phyloP scores from a whole-genome alignment of 2,888 invertebrate species.

The Brachyopa scutellaris region DNA sequence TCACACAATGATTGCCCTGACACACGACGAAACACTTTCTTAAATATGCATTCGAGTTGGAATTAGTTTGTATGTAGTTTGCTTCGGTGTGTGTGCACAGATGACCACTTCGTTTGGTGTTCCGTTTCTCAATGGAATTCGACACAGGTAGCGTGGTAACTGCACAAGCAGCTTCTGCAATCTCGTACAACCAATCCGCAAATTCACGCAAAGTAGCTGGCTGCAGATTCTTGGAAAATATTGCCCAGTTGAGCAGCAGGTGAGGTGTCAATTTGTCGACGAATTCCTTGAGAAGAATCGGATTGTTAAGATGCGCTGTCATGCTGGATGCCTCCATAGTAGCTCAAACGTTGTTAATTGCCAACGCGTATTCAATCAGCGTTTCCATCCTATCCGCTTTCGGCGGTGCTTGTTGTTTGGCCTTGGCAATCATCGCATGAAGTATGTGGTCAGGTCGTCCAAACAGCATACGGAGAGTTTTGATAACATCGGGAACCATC shows the following conservation, averaged over 20 bases:
- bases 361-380: no score
- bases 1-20: no score
- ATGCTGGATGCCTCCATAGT: constrained; percentile 5
- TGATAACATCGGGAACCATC: constrained; percentile 20
- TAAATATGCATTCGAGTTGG: no score
- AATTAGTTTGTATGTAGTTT: no score
- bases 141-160: neutral
- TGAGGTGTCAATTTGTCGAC: neutral
- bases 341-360: constrained; percentile 12
- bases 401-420: neutral
- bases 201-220: neutral
- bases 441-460: constrained; percentile 2
- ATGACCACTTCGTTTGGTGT: neutral
- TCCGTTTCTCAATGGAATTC: neutral
- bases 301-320: constrained; percentile 6
- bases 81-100: neutral
- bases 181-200: constrained; percentile 3
- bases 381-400: no score
- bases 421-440: constrained; percentile 1
- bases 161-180: neutral
- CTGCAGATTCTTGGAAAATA: no score
- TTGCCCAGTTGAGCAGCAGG: constrained; percentile 3
- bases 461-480: no score
- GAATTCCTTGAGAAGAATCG: constrained; percentile 13
- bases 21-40: no score